Evolutionary conservation across 2,113 vertebrate genomes (phyloP), one percentile per base, ranked within the genome.

Genomic region (Heliornis fulica): DNA sequence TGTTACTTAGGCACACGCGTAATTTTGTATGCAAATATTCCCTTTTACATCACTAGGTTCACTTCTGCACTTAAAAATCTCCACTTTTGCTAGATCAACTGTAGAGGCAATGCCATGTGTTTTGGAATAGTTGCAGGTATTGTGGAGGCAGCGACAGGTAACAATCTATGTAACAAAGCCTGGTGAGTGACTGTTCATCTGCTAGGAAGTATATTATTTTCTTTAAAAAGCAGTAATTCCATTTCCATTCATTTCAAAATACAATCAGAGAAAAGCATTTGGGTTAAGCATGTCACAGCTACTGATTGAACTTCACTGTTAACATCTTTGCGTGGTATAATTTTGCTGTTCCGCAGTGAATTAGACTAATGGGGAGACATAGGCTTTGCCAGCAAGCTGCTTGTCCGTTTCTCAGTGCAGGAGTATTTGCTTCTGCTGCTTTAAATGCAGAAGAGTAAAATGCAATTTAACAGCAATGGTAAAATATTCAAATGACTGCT

Each of bases 171-270:
- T 75, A 48, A 64, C 46, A 83, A 38, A 57, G 64, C 65, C 40
- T 36, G 80, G 41, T 41, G 22, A 64, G 57, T 63, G 69, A 60
- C 64, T 40, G 9, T 43, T 51, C 36, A 34, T 48, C 36, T 66
- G 13, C 59, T 28, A 63, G n/a, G 66, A 90, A 64, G 6, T 26
- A 10, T 68, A 32, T 68, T 74, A 69, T 92, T 94, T 88, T 91
- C 81, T 94, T 94, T 76, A 40, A 85, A 75, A 81, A 74, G 34
- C 34, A 83, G 38, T 46, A 41, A 95, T 95, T 86, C 41, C 13
- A 41, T 87, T 95, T 87, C 82, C 71, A 91, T 85, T 95, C 21
- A 72, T 83, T 87, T 90, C 45, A 68, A 53, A 69, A 80, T 34
- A 60, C 40, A 43, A 17, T 69, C 50, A 41, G 13, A 61, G 34